These are phyloP conservation scores for Gouania willdenowi DNA, from an alignment of 2,797 vertebrate genomes.

Conservation along the genomic window DNA sequence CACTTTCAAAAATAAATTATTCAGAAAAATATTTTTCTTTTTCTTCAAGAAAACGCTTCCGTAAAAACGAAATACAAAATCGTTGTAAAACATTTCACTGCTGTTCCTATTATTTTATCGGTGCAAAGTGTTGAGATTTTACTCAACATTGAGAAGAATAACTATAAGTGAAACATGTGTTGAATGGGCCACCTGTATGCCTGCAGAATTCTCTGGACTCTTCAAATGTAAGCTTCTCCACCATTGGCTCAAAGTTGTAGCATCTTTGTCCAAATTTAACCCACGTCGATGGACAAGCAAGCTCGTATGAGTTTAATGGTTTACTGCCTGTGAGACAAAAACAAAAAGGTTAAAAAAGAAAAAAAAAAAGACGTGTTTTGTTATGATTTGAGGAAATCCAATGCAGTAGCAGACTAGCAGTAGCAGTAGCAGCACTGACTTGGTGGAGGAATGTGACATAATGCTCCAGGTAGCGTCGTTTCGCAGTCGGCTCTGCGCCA, in stretches of 20 bases:
- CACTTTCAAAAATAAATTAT: no score
- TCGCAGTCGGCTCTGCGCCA: conserved; percentile 85
- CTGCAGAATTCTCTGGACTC: conserved; percentile 85
- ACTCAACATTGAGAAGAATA: no score
- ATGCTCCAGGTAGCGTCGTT: conserved; percentile 77
- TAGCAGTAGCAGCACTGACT: conserved; percentile 74
- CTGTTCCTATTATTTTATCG: no score
- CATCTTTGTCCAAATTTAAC: conserved; percentile 86
- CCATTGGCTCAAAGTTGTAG: conserved; percentile 87
- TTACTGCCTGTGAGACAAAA: conserved; percentile 73
- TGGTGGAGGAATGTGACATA: conserved; percentile 78
- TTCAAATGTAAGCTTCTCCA: conserved; percentile 78
- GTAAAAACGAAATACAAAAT: no score
- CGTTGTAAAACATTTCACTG: no score
- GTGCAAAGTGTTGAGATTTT: no score
- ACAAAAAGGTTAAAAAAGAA: no score
- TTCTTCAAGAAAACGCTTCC: no score
- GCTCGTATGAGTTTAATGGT: conserved; percentile 57
- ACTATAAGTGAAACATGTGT: no score
- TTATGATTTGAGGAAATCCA: neutral
- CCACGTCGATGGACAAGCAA: conserved; percentile 84
- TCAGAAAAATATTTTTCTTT: no score
- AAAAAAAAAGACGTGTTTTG: no score
- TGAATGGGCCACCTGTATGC: conserved; percentile 76
- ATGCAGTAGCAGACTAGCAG: neutral